Evolutionary conservation across 2,888 invertebrate species (phyloP).

Genomic region (Drosophila algonquin): DNA sequence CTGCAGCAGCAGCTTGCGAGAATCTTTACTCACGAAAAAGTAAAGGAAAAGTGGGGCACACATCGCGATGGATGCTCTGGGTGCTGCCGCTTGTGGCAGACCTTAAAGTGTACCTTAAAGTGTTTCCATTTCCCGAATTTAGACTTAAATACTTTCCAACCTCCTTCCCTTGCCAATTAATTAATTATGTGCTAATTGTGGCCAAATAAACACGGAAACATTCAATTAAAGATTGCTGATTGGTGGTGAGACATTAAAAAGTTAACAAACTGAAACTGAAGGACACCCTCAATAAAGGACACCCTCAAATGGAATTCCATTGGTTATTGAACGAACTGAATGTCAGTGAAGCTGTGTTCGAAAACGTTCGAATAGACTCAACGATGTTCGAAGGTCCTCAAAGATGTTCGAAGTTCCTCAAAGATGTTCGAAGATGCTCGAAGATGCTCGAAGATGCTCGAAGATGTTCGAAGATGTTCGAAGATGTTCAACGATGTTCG

Average conservation of each 20-base stretch:
- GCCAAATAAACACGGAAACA: not conserved
- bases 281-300: too few relatives aligned
- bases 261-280: not conserved
- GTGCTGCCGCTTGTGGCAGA: not conserved
- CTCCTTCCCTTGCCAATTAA: not conserved
- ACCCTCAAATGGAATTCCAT: too few relatives aligned
- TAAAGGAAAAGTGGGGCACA: slow-evolving; percentile 21
- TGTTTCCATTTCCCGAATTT: not conserved
- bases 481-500: too few relatives aligned
- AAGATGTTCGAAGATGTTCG: too few relatives aligned
- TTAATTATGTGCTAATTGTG: not conserved
- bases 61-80: not conserved
- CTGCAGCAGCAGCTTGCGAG: slow-evolving; percentile 34
- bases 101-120: not conserved
- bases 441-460: too few relatives aligned
- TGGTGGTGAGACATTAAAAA: not conserved
- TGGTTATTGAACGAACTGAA: too few relatives aligned
- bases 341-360: too few relatives aligned
- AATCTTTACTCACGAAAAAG: slow-evolving; percentile 26
- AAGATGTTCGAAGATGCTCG: too few relatives aligned
- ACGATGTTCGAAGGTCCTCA: too few relatives aligned
- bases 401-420: too few relatives aligned
- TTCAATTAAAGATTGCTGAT: not conserved
- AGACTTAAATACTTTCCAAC: not conserved
- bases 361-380: too few relatives aligned